These are phyloP conservation scores for Tamandua tetradactyla DNA, from an alignment of 2,797 vertebrate species.

Conservation along the genomic window DNA sequence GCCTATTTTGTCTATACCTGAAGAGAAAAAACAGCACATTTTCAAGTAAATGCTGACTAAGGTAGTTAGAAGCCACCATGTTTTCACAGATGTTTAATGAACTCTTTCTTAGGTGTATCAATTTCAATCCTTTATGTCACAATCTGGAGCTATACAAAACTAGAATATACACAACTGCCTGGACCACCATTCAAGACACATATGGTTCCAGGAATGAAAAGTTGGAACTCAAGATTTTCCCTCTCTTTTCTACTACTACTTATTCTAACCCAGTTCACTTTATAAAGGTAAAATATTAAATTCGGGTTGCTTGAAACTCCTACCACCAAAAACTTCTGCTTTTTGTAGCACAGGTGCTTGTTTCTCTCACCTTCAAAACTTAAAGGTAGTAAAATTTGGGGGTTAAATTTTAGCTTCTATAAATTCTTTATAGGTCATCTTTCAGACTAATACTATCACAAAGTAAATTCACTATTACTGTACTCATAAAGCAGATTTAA, in stretches of 20 bases:
- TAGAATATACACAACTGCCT: not conserved
- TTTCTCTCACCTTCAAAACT: not conserved
- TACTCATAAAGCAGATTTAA: constrained; percentile 30
- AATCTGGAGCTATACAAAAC: not conserved
- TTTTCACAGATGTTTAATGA: constrained; percentile 25
- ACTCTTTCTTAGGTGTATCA: not conserved
- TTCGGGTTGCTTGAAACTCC: constrained; percentile 13
- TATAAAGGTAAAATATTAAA: constrained; percentile 27
- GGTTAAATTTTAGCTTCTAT: constrained; percentile 27
- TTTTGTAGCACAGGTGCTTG: not conserved
- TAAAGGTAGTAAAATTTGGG: constrained; percentile 20
- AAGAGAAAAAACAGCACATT: not conserved
- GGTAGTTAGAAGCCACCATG: not conserved
- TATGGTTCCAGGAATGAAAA: not conserved
- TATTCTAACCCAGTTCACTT: constrained; percentile 4
- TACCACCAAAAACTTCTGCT: not conserved
- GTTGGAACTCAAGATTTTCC: not conserved
- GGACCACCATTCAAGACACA: constrained; percentile 16
- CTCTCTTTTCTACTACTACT: not conserved
- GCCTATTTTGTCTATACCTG: not conserved
- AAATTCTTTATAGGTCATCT: constrained; percentile 41
- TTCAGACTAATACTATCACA: constrained; percentile 14
- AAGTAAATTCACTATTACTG: not conserved
- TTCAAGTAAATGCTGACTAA: not conserved
- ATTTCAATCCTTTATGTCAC: not conserved